Evolutionary conservation across 2,113 vertebrate species (phyloP), one percentile per base, ranked within the genome.

Genomic region (Megaleporinus macrocephalus): DNA sequence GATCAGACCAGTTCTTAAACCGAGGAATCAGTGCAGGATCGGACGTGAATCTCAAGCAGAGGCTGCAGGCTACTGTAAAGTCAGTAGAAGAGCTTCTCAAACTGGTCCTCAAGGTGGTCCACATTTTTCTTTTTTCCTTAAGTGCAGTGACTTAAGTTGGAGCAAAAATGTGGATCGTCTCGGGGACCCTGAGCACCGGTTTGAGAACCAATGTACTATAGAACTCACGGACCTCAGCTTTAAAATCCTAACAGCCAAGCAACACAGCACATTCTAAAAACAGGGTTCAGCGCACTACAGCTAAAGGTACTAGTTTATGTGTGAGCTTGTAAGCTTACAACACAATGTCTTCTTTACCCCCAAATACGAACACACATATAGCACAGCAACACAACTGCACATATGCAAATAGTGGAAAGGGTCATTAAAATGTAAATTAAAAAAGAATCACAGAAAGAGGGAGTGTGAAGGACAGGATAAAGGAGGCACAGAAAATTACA

Each of bases 401-500:
- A 49, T 10, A 36, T 29, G 41, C 27, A 79, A 24, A 59, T 22
- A 61, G 41, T 73, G 10, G 36, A n/a, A 73, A 29, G 20, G 55
- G 57, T 78, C 36, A 15, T 16, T 24, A 81, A 30, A 33, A 29
- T 20, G n/a, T 29, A 36, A 62, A 53, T 15, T n/a, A 51, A 63
- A 29, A 26, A 70, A 3, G 26, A 72, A 71, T 57, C 29, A 51
- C 11, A 47, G 61, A 86, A 24, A 49, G 33, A 27, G 0, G 41
- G 33, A 69, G n/a, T 66, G 81, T 61, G 44, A 62, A 61, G n/a
- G 36, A 55, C n/a, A 87, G 66, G 26, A 59, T 79, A 47, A 51
- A 68, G 33, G 15, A 83, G 29, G 7, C 20, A 49, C 71, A 87
- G 84, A 81, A 78, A 79, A 73, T 80, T 41, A 55, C 79, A 84